phyloP scores from a whole-genome alignment of 2,888 invertebrate species.

The Trachelus tabidus region DNA sequence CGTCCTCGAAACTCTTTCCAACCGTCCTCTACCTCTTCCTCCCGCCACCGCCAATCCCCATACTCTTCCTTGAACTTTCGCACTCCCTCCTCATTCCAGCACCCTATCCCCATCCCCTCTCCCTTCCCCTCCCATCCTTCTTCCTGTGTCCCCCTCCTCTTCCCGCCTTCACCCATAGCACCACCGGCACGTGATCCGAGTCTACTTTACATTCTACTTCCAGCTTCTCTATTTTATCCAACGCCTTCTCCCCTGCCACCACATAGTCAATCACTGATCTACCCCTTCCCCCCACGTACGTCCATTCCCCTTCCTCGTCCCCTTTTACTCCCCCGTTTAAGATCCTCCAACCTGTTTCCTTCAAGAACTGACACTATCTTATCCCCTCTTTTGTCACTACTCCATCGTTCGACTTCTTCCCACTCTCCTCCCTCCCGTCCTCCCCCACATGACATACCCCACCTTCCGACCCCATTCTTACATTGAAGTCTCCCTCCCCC shows the following conservation, averaged over 20 bases:
- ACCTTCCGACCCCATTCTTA: too few relatives aligned
- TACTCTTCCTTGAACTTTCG: too few relatives aligned
- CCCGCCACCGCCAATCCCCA: too few relatives aligned
- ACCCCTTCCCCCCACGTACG: not conserved
- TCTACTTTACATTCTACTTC: conserved; percentile 5
- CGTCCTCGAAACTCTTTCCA: too few relatives aligned
- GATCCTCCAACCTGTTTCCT: conserved; percentile 9
- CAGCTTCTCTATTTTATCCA: not conserved
- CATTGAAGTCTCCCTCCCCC: too few relatives aligned
- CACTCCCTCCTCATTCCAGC: too few relatives aligned
- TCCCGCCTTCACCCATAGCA: not conserved
- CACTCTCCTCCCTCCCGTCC: too few relatives aligned
- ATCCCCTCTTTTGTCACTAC: too few relatives aligned
- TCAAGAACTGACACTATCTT: not conserved
- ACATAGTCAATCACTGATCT: conserved; percentile 9
- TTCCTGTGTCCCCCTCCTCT: not conserved
- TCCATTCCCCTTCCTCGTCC: conserved; percentile 11
- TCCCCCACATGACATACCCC: too few relatives aligned
- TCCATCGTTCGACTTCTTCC: too few relatives aligned
- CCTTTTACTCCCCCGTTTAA: conserved; percentile 6
- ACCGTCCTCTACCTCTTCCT: too few relatives aligned
- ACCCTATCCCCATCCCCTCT: too few relatives aligned
- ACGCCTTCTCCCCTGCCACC: not conserved
- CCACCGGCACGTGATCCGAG: conserved; percentile 6
- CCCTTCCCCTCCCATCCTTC: not conserved